A percentile compares a stretch with the other conserved stretches of the same genome.
Conservation (phyloP, 2,888 invertebrate genomes). For the Alsophila aescularia region DNA sequence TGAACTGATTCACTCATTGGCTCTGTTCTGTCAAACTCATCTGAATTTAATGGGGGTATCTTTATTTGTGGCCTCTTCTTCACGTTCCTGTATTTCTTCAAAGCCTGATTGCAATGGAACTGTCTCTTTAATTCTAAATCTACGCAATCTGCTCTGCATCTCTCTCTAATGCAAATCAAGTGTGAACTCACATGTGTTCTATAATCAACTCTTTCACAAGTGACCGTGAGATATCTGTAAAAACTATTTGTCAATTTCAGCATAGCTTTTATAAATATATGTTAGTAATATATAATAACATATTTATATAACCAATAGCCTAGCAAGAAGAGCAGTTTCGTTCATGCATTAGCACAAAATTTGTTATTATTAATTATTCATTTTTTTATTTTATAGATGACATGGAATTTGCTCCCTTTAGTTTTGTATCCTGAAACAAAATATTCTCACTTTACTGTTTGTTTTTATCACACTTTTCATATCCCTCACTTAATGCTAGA, state of each 20-base stretch:
- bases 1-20: conserved; percentile 68
- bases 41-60: conserved; percentile 50
- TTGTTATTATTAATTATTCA: conserved; percentile 32
- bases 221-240: conserved; percentile 73
- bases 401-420: conserved; percentile 75
- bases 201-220: conserved; percentile 56
- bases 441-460: conserved; percentile 31
- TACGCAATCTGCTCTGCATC: conserved; percentile 49
- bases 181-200: conserved; percentile 59
- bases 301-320: conserved; percentile 51
- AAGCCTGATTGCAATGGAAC: conserved; percentile 45
- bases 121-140: conserved; percentile 29
- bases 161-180: conserved; percentile 58
- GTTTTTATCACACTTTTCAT: too few relatives aligned
- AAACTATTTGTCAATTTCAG: conserved; percentile 78
- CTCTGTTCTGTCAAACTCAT: conserved; percentile 49
- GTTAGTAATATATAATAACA: conserved; percentile 51
- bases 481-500: too few relatives aligned
- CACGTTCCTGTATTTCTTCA: conserved; percentile 49
- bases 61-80: conserved; percentile 54
- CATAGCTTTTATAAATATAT: conserved; percentile 70
- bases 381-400: conserved; percentile 37
- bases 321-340: conserved; percentile 41
- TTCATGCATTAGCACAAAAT: conserved; percentile 53
- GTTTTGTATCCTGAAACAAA: conserved; percentile 66